phyloP scores from a whole-genome alignment of 2,797 vertebrate species.

The Myioborus melanocephalus region DNA sequence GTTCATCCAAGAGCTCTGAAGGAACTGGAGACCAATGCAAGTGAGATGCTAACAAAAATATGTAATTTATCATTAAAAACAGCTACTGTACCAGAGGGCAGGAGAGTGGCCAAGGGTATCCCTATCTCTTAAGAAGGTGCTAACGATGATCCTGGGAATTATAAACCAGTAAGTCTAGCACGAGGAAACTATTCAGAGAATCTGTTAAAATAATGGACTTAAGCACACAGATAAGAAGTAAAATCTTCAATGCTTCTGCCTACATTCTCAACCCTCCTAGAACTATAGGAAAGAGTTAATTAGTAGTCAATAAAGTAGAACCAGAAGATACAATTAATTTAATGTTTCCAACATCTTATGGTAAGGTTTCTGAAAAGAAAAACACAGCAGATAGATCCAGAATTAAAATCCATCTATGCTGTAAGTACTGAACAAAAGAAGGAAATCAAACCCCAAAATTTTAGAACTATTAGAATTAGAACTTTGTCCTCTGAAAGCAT shows the following conservation, averaged over 20 bases:
- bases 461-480: not conserved
- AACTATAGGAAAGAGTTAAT: conserved; percentile 38
- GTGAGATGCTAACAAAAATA: conserved; percentile 64
- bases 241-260: not conserved
- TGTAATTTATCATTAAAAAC: conserved; percentile 59
- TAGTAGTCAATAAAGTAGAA: not conserved
- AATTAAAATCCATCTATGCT: not conserved
- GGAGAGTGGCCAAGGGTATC: conserved; percentile 46
- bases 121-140: conserved; percentile 52
- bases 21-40: conserved; percentile 50
- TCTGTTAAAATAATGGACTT: not conserved
- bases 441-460: not conserved
- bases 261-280: not conserved
- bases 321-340: not conserved
- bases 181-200: not conserved
- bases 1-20: conserved; percentile 59
- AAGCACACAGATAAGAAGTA: not conserved
- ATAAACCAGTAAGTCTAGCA: not conserved
- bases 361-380: not conserved
- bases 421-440: not conserved
- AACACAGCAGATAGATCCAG: not conserved
- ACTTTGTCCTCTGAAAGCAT: not conserved
- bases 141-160: conserved; percentile 61
- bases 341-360: not conserved
- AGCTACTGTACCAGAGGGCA: not conserved